phyloP scores from a whole-genome alignment of 2,797 vertebrate genomes.

The Calcarius lapponicus region DNA sequence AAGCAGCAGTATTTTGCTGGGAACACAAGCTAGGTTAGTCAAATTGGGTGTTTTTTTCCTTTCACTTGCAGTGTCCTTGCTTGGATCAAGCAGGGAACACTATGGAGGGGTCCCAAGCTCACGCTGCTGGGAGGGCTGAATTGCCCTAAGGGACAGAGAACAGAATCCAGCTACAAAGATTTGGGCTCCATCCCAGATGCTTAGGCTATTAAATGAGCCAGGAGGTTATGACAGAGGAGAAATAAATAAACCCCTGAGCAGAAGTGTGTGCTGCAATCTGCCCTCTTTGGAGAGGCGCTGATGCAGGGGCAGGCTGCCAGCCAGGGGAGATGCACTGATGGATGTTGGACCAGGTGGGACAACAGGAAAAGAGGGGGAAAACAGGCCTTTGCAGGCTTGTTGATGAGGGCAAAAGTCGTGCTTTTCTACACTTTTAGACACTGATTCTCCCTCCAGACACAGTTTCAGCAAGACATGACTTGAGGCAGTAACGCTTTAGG shows the following conservation, averaged over 20 bases:
- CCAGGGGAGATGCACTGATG: neutral
- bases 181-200: constrained; percentile 57
- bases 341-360: constrained; percentile 20
- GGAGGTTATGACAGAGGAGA: constrained; percentile 13
- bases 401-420: neutral
- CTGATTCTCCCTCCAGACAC: neutral
- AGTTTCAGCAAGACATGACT: neutral
- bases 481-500: neutral
- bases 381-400: constrained; percentile 7
- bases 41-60: neutral
- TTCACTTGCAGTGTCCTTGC: neutral
- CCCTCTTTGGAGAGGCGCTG: constrained; percentile 14
- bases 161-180: constrained; percentile 54
- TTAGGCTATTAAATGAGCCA: constrained; percentile 44
- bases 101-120: constrained; percentile 14
- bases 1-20: neutral
- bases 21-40: neutral
- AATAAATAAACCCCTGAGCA: constrained; percentile 7
- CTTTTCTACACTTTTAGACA: neutral
- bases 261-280: constrained; percentile 28
- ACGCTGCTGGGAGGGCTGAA: constrained; percentile 7
- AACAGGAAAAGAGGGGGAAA: neutral
- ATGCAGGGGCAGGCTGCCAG: neutral
- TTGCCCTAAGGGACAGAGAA: constrained; percentile 20
- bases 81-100: constrained; percentile 3